phyloP scores from a whole-genome alignment of 2,113 vertebrate species.

The Mola mola region DNA sequence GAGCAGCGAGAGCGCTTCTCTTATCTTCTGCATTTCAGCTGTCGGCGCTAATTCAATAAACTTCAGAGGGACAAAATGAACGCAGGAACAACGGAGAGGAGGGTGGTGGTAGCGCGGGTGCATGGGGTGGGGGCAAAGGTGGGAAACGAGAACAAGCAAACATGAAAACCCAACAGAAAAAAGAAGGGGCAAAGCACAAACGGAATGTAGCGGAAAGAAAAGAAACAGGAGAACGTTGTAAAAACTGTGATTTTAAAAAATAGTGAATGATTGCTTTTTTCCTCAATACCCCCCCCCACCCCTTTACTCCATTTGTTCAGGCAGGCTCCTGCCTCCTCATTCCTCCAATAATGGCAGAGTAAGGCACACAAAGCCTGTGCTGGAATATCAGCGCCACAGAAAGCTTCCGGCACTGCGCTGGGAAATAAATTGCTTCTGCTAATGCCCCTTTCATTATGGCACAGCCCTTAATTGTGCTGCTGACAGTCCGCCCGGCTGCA shows the following conservation, averaged over 20 bases:
- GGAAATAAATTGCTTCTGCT: conserved; percentile 80
- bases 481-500: conserved; percentile 64
- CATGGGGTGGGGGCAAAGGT: conserved; percentile 37
- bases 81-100: conserved; percentile 63
- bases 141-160: conserved; percentile 44
- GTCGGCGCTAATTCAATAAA: conserved; percentile 84
- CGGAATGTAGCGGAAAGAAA: background rate
- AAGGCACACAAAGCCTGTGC: conserved; percentile 65
- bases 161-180: conserved; percentile 25
- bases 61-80: conserved; percentile 79
- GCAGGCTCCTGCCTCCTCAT: conserved; percentile 42
- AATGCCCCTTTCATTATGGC: conserved; percentile 77
- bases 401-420: conserved; percentile 70
- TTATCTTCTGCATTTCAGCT: conserved; percentile 83
- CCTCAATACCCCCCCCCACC: background rate
- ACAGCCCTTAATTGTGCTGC: conserved; percentile 74
- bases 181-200: conserved; percentile 4
- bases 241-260: conserved; percentile 41
- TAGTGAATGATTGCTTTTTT: conserved; percentile 14
- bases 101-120: background rate
- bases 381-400: conserved; percentile 60
- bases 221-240: background rate
- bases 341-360: conserved; percentile 53
- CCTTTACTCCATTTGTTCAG: conserved; percentile 44
- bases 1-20: conserved; percentile 61